Evolutionary conservation across 1,140 invertebrate species (phyloP).

Genomic region (Whitmania pigra): DNA sequence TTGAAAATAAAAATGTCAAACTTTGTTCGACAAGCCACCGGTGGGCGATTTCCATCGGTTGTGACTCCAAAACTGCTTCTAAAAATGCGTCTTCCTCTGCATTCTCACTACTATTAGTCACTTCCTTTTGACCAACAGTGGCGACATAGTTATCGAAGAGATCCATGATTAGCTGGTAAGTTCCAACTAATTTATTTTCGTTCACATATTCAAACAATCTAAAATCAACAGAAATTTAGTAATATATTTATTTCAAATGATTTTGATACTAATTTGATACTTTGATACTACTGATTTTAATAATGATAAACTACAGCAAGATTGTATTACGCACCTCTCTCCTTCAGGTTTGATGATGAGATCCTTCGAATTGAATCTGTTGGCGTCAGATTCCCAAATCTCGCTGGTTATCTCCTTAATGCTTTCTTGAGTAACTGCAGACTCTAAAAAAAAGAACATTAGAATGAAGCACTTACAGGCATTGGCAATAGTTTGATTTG

Average conservation of each 20-base stretch:
- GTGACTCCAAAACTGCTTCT: slow-evolving; percentile 54
- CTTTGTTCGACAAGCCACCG: slow-evolving; percentile 9
- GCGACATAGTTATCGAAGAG: slow-evolving; percentile 19
- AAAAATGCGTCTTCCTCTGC: slow-evolving; percentile 57
- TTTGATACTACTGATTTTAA: neutral
- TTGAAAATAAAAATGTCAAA: neutral
- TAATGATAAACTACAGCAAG: neutral
- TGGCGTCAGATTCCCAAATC: slow-evolving; percentile 4
- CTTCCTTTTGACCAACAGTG: neutral
- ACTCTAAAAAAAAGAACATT: no score
- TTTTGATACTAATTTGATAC: no score
- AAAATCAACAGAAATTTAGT: neutral
- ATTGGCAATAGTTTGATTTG: no score
- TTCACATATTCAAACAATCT: slow-evolving; percentile 20
- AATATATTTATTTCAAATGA: neutral
- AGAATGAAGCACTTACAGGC: no score
- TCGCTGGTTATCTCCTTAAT: neutral
- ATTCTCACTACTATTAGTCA: neutral
- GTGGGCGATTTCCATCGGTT: slow-evolving; percentile 12
- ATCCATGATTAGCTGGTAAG: neutral
- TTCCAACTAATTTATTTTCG: slow-evolving; percentile 3
- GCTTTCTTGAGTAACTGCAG: no score
- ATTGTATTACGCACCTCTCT: neutral
- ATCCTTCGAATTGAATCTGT: neutral
- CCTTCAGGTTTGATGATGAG: neutral